Conservation (phyloP, 2,888 invertebrate genomes). For the Pantelozetes paolii region DNA sequence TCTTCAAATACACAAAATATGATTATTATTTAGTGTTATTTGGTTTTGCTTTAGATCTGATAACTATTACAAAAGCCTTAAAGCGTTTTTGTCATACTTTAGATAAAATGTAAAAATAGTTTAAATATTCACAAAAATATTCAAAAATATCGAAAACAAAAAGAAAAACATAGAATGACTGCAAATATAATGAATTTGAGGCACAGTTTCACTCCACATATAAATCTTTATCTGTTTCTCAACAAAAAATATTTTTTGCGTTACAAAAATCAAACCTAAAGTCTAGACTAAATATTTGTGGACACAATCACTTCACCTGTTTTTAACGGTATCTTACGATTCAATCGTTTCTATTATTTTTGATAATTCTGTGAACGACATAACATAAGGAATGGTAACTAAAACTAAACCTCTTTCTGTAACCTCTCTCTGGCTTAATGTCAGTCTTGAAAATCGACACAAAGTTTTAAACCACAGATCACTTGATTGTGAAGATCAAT, state of each 20-base stretch:
- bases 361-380: not conserved
- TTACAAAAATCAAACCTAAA: not conserved
- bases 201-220: no score
- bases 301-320: conserved; percentile 14
- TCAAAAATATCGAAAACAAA: no score
- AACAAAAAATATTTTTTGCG: no score
- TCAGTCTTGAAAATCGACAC: not conserved
- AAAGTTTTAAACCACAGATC: not conserved
- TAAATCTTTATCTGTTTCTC: no score
- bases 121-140: no score
- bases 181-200: no score
- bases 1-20: no score
- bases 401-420: not conserved
- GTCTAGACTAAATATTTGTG: not conserved
- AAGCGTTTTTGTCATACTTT: not conserved
- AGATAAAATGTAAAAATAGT: no score
- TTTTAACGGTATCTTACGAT: conserved; percentile 5
- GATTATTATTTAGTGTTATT: not conserved
- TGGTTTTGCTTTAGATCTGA: conserved; percentile 7
- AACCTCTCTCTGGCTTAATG: not conserved
- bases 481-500: not conserved
- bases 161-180: no score
- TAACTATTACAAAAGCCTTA: not conserved
- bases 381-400: not conserved
- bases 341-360: conserved; percentile 10